Evolutionary conservation across 2,888 invertebrate genomes (phyloP), one percentile per base, ranked within the genome.

Genomic region (Rambutsinella grinnellia): DNA sequence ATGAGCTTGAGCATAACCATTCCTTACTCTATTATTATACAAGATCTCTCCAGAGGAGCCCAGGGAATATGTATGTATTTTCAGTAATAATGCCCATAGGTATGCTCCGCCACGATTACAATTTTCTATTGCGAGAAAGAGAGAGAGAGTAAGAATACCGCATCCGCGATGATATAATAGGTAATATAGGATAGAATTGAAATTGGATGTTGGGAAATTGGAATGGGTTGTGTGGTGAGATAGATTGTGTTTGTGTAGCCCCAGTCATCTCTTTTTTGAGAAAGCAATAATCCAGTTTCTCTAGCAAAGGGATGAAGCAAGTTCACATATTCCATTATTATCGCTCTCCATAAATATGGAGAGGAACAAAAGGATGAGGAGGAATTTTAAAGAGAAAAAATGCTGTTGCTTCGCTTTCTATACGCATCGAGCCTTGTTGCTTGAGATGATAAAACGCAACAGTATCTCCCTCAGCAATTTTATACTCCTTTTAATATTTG

Each of bases 151-250:
- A 68, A 76, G 68, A 62, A 68, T 69, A 76, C 75, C 46, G 61
- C 49, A 21, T 57, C 23, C 36, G 69, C 54, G 70, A 76, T 76
- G 76, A 76, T 76, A 76, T 76, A 76, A 76, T 76, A 70, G 76
- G 74, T 66, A 67, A 67, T 67, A 60, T 61, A 57, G 76, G 70
- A 76, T 70, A 70, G 76, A 76, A 76, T 76, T 76, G 76, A 76
- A 76, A 76, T 76, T 76, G 76, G 76, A 70, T 76, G 76, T 76
- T 70, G 69, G 76, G 68, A 70, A 76, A 76, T 76, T 76, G 76
- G 76, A 76, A 76, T 76, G 76, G 76, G 76, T 76, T 67, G 69
- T 66, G 75, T 65, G 71, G 62, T 56, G 19, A 17, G 26, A n/a
- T n/a, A n/a, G 26, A 56, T 56, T 56, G 21, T 56, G 56, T 56